phyloP scores from a whole-genome alignment of 1,140 invertebrate genomes.

The Euglossa dilemma region DNA sequence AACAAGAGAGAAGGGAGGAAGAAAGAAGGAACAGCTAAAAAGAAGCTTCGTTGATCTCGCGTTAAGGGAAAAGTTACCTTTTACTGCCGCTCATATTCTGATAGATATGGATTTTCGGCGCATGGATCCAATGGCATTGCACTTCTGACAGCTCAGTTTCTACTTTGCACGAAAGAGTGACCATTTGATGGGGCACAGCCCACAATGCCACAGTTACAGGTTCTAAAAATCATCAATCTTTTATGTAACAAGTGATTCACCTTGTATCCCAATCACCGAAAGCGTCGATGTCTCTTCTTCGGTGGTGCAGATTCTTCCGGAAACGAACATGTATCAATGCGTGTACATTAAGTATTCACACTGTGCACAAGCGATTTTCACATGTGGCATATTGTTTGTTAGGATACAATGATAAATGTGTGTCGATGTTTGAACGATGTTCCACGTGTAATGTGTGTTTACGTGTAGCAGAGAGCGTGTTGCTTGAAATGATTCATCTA shows the following conservation, averaged over 20 bases:
- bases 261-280: constrained; percentile 50
- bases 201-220: constrained; percentile 75
- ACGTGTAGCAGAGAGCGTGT: background rate
- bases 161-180: constrained; percentile 78
- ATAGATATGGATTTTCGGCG: constrained; percentile 64
- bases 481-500: background rate
- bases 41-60: no score
- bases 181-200: constrained; percentile 76
- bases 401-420: background rate
- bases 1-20: background rate
- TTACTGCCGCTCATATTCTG: constrained; percentile 57
- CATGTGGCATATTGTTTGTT: background rate
- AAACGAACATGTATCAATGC: constrained; percentile 7
- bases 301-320: constrained; percentile 15
- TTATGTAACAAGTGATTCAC: constrained; percentile 13
- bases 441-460: background rate
- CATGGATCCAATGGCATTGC: constrained; percentile 77
- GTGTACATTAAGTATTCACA: constrained; percentile 49
- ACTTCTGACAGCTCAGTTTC: constrained; percentile 63
- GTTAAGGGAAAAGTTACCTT: constrained; percentile 42
- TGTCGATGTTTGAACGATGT: background rate
- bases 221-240: constrained; percentile 69
- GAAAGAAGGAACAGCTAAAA: background rate
- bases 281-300: constrained; percentile 36
- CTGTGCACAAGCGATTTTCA: constrained; percentile 26